phyloP scores from a whole-genome alignment of 2,113 vertebrate species.

The Crotalus helleri region DNA sequence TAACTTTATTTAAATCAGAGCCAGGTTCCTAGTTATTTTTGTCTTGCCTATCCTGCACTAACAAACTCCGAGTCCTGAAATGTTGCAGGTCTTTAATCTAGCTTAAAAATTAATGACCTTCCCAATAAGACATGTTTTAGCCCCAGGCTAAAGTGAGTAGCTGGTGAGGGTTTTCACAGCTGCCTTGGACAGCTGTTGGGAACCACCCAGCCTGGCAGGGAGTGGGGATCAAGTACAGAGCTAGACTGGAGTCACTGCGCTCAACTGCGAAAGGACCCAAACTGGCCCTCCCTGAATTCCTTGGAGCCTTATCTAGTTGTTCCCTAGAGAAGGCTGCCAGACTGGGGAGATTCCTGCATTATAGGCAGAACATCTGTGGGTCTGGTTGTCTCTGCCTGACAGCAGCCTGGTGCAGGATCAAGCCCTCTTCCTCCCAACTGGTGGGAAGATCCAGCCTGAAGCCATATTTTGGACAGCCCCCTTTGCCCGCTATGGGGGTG shows the following conservation, averaged over 20 bases:
- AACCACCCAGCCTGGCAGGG: neutral
- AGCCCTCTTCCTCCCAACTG: neutral
- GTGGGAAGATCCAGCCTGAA: too few relatives aligned
- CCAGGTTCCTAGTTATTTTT: neutral
- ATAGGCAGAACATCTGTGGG: neutral
- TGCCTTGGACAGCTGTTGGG: neutral
- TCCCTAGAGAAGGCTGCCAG: neutral
- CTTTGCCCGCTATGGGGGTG: neutral
- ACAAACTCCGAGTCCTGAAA: neutral
- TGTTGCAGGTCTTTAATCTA: neutral
- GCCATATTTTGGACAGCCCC: too few relatives aligned
- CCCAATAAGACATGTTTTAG: neutral
- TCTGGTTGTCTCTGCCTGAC: neutral
- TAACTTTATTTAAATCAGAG: neutral
- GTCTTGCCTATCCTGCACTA: neutral
- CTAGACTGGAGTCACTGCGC: neutral
- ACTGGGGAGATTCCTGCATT: neutral
- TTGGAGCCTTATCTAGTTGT: too few relatives aligned
- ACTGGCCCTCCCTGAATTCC: neutral
- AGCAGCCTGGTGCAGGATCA: neutral
- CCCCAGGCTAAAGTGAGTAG: neutral
- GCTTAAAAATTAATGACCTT: neutral
- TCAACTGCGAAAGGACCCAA: neutral
- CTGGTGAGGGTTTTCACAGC: neutral
- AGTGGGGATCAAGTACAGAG: neutral